These are phyloP conservation scores for Forbesichthys agassizii DNA, from an alignment of 2,113 vertebrate species.

Conservation along the genomic window DNA sequence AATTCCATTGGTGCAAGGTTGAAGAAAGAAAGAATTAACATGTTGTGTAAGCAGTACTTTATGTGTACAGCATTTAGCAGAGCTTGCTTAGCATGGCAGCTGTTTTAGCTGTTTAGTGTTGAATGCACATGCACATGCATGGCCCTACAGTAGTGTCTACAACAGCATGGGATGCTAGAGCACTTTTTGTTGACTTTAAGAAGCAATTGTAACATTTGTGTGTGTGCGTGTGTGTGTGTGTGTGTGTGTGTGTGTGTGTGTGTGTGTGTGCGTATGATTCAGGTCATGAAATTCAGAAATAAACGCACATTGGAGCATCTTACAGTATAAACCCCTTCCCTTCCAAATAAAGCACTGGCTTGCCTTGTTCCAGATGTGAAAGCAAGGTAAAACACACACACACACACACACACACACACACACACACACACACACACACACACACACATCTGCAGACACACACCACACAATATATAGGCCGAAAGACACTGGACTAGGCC, in stretches of 20 bases:
- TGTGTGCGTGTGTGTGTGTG: constrained; percentile 4
- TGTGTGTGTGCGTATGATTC: constrained; percentile 1
- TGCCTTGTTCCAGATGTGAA: constrained; percentile 64
- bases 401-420: neutral
- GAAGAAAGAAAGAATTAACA: neutral
- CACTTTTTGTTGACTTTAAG: constrained; percentile 1
- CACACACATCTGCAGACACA: neutral
- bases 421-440: neutral
- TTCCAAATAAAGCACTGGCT: constrained; percentile 39
- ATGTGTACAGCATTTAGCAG: constrained; percentile 9
- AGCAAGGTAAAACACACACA: neutral
- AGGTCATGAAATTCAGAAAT: constrained; percentile 3
- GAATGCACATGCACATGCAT: neutral
- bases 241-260: constrained; percentile 7
- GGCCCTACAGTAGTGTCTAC: neutral
- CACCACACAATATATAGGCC: constrained; percentile 11
- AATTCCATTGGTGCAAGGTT: neutral
- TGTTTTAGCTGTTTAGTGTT: constrained; percentile 1
- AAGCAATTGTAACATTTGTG: neutral
- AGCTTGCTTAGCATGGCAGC: neutral
- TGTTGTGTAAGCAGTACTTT: constrained; percentile 12
- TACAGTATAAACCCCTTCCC: constrained; percentile 20
- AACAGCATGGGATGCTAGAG: constrained; percentile 1
- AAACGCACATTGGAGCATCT: constrained; percentile 27
- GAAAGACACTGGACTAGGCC: constrained; percentile 16